phyloP scores from a whole-genome alignment of 2,113 vertebrate genomes.

The Balaenoptera acutorostrata region DNA sequence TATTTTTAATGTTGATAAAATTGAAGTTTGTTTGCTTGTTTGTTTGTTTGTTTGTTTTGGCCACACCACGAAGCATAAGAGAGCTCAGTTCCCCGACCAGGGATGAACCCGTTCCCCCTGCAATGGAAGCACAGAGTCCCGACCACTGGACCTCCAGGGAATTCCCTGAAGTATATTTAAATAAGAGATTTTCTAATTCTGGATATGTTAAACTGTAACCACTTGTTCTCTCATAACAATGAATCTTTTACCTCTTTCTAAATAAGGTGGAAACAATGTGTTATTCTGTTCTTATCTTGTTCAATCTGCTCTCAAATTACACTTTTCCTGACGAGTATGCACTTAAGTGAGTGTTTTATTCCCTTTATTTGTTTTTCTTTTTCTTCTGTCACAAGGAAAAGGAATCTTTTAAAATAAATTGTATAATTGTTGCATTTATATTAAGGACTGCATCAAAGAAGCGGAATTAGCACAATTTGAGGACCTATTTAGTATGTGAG shows the following conservation, averaged over 20 bases:
- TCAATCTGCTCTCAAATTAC: neutral
- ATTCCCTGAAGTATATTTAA: neutral
- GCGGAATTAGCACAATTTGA: neutral
- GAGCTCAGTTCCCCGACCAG: neutral
- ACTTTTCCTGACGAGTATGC: neutral
- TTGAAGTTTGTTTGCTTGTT: neutral
- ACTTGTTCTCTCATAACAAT: neutral
- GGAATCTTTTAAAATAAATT: neutral
- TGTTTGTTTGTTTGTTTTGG: neutral
- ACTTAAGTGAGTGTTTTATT: neutral
- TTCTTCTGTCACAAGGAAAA: neutral
- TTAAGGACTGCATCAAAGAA: neutral
- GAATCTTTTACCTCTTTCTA: neutral
- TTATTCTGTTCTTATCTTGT: neutral
- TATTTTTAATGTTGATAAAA: neutral
- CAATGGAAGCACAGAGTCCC: neutral
- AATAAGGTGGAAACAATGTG: neutral
- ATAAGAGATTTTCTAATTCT: neutral
- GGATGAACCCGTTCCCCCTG: neutral
- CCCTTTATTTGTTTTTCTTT: neutral
- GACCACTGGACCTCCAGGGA: neutral
- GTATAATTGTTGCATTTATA: neutral
- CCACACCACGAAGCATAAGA: neutral
- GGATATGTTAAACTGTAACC: neutral
- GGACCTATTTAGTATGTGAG: neutral